Conservation (phyloP, 2,888 invertebrate species). For the Girardia tigrina region DNA sequence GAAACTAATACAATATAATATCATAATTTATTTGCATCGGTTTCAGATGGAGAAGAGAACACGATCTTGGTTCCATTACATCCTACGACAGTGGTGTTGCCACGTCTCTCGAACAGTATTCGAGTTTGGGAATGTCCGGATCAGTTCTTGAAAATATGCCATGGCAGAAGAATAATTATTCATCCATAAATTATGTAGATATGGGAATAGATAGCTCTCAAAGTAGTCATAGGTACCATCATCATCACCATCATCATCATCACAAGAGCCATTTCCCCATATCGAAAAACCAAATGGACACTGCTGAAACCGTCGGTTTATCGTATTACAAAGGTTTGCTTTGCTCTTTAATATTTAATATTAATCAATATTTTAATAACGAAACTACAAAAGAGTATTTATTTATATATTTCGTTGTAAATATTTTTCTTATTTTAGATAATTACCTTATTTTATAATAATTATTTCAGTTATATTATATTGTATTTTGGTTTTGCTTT, state of each 20-base stretch:
- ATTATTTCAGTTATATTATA: no score
- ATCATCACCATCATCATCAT: conserved; percentile 15
- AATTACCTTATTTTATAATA: no score
- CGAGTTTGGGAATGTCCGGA: conserved; percentile 9
- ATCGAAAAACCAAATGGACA: not conserved
- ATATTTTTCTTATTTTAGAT: no score
- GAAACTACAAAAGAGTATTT: no score
- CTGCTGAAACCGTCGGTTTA: not conserved
- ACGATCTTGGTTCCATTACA: not conserved
- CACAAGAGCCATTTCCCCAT: not conserved
- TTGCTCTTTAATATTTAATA: no score
- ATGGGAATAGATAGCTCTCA: not conserved
- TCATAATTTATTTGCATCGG: no score
- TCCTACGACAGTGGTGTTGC: conserved; percentile 16
- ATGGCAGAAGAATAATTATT: not conserved
- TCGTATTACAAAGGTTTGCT: not conserved
- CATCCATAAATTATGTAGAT: not conserved
- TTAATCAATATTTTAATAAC: no score
- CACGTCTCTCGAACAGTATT: not conserved
- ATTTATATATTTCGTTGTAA: no score
- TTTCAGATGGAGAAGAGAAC: not conserved
- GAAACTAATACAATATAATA: no score
- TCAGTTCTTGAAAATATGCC: not conserved
- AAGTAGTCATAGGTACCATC: conserved; percentile 14
- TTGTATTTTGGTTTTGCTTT: no score